phyloP scores from a whole-genome alignment of 2,113 vertebrate genomes.

The Hippocampus zosterae region DNA sequence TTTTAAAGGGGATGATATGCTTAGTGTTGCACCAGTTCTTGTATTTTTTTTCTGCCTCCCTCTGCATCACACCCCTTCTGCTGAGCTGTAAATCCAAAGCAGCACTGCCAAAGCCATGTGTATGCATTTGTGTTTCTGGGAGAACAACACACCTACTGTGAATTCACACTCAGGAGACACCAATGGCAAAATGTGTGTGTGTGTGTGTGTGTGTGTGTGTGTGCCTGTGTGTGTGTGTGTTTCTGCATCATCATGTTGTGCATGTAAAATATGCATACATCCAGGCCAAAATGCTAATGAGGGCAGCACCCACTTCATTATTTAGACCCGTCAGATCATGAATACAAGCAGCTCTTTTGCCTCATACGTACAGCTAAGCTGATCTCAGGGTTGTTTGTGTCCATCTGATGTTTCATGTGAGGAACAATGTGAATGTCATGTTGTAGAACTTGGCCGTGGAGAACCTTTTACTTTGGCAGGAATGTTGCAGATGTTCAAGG shows the following conservation, averaged over 20 bases:
- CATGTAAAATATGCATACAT: conserved; percentile 5
- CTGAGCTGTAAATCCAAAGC: conserved; percentile 34
- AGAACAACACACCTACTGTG: neutral
- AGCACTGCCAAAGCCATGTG: conserved; percentile 32
- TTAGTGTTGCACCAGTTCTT: neutral
- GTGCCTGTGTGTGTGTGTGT: no score
- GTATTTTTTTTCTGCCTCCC: conserved; percentile 1
- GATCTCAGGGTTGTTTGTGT: conserved; percentile 13
- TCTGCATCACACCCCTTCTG: conserved; percentile 14
- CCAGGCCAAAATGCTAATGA: conserved; percentile 22
- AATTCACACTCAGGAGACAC: neutral
- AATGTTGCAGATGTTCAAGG: neutral
- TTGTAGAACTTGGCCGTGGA: conserved; percentile 24
- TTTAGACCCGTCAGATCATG: conserved; percentile 36
- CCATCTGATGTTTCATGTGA: conserved; percentile 32
- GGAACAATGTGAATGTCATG: neutral
- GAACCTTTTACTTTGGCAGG: conserved; percentile 17
- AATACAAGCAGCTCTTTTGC: conserved; percentile 30
- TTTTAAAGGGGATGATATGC: neutral
- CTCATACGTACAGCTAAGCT: conserved; percentile 1
- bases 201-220: no score
- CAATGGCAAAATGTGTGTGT: neutral
- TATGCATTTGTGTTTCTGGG: neutral
- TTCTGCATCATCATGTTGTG: neutral
- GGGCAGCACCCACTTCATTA: conserved; percentile 38